Percentiles rank a stretch among this genome's conserved stretches.
phyloP scores from a whole-genome alignment of 2,113 vertebrate species.

The Lamprologus tigripictilis region DNA sequence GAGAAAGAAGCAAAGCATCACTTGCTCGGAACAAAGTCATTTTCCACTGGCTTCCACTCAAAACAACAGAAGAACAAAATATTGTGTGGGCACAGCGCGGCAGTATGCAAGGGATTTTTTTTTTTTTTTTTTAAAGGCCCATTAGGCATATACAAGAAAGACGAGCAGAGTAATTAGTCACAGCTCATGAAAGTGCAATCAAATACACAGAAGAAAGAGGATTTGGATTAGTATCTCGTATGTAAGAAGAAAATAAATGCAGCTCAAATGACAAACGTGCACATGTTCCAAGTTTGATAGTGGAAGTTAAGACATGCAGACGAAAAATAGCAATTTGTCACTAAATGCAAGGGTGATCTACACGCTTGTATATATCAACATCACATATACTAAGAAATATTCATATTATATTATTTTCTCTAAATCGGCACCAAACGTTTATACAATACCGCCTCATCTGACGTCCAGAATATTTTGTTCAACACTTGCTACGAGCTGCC shows the following conservation, averaged over 20 bases:
- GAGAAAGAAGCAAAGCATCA: neutral
- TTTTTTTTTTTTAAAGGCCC: neutral
- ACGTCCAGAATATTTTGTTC: neutral
- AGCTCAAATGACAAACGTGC: neutral
- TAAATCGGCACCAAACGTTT: neutral
- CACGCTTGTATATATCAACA: neutral
- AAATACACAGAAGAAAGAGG: neutral
- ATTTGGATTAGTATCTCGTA: neutral
- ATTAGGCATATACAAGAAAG: neutral
- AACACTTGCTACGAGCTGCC: neutral
- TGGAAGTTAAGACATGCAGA: neutral
- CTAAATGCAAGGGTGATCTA: neutral
- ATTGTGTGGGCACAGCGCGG: neutral
- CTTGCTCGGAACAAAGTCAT: neutral
- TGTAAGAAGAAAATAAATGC: neutral
- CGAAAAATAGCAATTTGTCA: neutral
- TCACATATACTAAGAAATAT: neutral
- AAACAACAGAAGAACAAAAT: neutral
- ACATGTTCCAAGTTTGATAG: neutral
- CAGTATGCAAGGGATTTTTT: neutral
- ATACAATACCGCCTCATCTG: neutral
- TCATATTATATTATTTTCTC: neutral
- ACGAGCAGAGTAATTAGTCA: neutral
- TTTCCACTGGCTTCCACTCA: neutral
- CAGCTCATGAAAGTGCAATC: neutral